Conservation (phyloP, 2,888 invertebrate species). For the Parnassius mnemosyne region DNA sequence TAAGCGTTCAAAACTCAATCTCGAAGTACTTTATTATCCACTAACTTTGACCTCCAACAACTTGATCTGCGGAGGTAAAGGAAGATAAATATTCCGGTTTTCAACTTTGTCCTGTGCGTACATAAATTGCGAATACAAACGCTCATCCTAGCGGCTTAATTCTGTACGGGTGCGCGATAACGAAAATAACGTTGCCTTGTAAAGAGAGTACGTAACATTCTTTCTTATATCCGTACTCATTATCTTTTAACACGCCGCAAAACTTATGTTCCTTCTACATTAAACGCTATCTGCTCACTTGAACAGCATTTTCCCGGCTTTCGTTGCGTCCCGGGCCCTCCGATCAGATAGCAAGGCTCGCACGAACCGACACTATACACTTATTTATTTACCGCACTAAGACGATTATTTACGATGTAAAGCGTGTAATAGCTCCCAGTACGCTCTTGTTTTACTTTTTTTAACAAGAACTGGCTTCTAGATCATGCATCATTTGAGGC, state of each 20-base stretch:
- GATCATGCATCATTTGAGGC: constrained; percentile 21
- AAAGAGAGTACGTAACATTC: constrained; percentile 61
- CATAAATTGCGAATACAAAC: constrained; percentile 66
- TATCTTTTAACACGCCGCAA: constrained; percentile 73
- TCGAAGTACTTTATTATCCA: constrained; percentile 51
- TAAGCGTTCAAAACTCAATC: constrained; percentile 50
- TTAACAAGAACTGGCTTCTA: constrained; percentile 53
- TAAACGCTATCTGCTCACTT: constrained; percentile 67
- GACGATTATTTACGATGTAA: constrained; percentile 76
- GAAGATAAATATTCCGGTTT: constrained; percentile 66
- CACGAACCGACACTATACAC: constrained; percentile 61
- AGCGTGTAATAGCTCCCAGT: constrained; percentile 68
- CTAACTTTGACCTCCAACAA: constrained; percentile 53
- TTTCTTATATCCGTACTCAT: constrained; percentile 70
- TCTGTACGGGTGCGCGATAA: constrained; percentile 57
- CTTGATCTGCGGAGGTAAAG: constrained; percentile 47
- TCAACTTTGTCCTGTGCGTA: constrained; percentile 54
- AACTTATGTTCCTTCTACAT: constrained; percentile 67
- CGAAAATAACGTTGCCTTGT: constrained; percentile 60
- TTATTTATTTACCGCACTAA: constrained; percentile 75
- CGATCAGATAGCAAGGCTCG: constrained; percentile 67
- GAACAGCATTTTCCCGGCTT: constrained; percentile 69
- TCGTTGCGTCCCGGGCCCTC: constrained; percentile 57
- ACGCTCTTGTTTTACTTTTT: constrained; percentile 55
- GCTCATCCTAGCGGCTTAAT: constrained; percentile 60